These are phyloP conservation scores for Neolamprologus sp. DNA, from an alignment of 2,113 vertebrate species.

Conservation along the genomic window DNA sequence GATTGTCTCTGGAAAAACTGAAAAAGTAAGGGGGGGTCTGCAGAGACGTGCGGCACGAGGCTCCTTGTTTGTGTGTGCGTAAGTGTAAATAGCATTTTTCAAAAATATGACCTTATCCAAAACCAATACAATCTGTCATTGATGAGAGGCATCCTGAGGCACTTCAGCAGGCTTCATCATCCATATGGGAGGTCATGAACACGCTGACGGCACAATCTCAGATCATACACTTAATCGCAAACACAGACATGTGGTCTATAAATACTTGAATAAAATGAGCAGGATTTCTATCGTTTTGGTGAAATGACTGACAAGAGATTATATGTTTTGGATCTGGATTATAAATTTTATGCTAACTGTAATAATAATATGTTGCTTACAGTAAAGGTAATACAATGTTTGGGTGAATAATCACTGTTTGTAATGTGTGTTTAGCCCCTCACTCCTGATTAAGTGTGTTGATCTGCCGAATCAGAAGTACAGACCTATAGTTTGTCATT, in stretches of 20 bases:
- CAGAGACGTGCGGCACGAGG: not conserved
- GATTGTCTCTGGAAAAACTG: conserved; percentile 23
- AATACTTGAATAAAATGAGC: not conserved
- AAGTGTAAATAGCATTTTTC: not conserved
- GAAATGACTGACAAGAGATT: not conserved
- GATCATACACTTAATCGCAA: not conserved
- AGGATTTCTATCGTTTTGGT: not conserved
- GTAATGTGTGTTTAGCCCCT: not conserved
- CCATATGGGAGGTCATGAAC: conserved; percentile 40
- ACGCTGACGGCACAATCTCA: not conserved
- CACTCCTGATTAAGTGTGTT: not conserved
- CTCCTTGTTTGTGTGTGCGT: not conserved
- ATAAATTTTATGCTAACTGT: not conserved
- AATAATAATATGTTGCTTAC: not conserved
- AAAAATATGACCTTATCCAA: conserved; percentile 26
- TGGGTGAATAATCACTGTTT: not conserved
- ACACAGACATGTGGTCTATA: not conserved
- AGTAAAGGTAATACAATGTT: not conserved
- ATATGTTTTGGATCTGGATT: not conserved
- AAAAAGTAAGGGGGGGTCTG: not conserved
- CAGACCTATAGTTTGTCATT: not conserved
- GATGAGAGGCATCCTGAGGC: not conserved
- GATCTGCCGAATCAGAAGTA: not conserved
- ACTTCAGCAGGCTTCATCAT: not conserved
- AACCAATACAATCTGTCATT: conserved; percentile 15